A percentile compares a stretch with the other conserved stretches of the same genome.
phyloP scores from a whole-genome alignment of 2,888 invertebrate species.

The Drosophila suboccidentalis region DNA sequence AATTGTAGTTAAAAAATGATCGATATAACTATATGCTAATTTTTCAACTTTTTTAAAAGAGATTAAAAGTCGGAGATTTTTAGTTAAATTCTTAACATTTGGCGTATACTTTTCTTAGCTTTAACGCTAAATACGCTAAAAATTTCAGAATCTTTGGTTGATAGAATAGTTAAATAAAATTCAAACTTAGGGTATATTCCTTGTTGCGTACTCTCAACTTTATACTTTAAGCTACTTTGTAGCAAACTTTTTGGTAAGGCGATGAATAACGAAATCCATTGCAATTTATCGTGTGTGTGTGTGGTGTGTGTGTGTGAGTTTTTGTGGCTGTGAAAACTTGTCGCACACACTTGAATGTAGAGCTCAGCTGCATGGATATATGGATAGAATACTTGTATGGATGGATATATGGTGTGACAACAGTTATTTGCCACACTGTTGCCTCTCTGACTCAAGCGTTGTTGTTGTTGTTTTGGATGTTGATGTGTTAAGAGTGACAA shows the following conservation, averaged over 20 bases:
- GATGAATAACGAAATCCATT: constrained; percentile 71
- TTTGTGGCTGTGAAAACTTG: constrained; percentile 58
- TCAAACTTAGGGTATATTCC: constrained; percentile 1
- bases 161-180: neutral
- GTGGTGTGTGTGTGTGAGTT: constrained; percentile 8
- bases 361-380: constrained; percentile 54
- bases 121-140: neutral
- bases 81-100: neutral
- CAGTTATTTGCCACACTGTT: constrained; percentile 78
- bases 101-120: too few relatives aligned
- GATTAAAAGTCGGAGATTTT: neutral
- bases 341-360: constrained; percentile 74
- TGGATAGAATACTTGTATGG: constrained; percentile 3
- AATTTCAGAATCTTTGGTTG: neutral
- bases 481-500: constrained; percentile 40
- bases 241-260: constrained; percentile 35
- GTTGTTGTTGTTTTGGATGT: constrained; percentile 2
- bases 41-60: neutral
- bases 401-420: constrained; percentile 51
- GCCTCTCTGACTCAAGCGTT: constrained; percentile 32
- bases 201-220: neutral
- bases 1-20: too few relatives aligned
- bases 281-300: constrained; percentile 69
- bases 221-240: constrained; percentile 47
- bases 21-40: too few relatives aligned